Conservation (phyloP, 2,888 invertebrate genomes). For the Bembecia ichneumoniformis region DNA sequence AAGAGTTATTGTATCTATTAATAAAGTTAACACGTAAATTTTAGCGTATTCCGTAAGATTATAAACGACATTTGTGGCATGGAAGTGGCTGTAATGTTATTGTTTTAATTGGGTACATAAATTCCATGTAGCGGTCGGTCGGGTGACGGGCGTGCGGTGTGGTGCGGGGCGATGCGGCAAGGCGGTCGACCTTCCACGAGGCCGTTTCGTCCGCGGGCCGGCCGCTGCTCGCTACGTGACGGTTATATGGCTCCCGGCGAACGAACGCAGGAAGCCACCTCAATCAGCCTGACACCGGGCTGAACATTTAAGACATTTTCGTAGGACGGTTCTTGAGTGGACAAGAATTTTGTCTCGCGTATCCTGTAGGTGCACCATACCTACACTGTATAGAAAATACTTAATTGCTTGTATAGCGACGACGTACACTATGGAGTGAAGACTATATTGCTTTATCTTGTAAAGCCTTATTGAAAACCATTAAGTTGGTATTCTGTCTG, state of each 20-base stretch:
- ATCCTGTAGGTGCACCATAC: too few relatives aligned
- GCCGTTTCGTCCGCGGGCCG: constrained; percentile 44
- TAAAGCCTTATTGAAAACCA: too few relatives aligned
- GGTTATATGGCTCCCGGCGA: constrained; percentile 13
- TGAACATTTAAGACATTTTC: neutral
- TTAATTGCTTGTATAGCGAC: too few relatives aligned
- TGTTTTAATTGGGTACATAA: constrained; percentile 67
- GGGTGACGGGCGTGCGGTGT: constrained; percentile 18
- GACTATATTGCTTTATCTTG: too few relatives aligned
- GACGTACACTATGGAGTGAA: too few relatives aligned
- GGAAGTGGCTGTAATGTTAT: constrained; percentile 28
- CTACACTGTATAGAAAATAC: too few relatives aligned
- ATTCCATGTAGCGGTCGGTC: constrained; percentile 62
- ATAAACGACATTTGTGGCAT: constrained; percentile 1
- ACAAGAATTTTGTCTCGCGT: too few relatives aligned
- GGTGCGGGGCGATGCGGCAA: constrained; percentile 20
- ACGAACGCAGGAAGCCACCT: constrained; percentile 17
- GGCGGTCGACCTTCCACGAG: constrained; percentile 69
- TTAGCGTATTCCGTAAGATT: too few relatives aligned
- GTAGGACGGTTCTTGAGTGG: too few relatives aligned
- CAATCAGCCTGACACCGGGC: constrained; percentile 4
- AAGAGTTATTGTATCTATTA: too few relatives aligned
- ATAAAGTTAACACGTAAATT: too few relatives aligned
- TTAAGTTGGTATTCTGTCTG: too few relatives aligned
- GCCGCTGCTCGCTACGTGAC: constrained; percentile 18